Evolutionary conservation across 2,888 invertebrate species (phyloP).

Genomic region (Cephus rjabovi): DNA sequence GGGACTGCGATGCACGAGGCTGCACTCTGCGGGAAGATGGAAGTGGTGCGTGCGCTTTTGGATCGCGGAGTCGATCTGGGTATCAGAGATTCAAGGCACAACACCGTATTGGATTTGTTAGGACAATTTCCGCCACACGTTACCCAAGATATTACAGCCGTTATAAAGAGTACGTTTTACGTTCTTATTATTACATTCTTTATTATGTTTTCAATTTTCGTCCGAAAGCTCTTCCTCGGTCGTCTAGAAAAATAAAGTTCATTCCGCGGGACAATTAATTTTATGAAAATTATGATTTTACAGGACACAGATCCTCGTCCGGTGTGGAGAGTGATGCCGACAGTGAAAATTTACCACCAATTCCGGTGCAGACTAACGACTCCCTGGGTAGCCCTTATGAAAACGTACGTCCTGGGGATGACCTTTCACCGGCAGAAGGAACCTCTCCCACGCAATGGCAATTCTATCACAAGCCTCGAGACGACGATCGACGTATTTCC

Average conservation of each 20-base stretch:
- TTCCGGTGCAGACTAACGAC: slow-evolving; percentile 72
- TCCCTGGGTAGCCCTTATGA: slow-evolving; percentile 76
- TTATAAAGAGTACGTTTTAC: slow-evolving; percentile 79
- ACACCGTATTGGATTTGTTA: slow-evolving; percentile 88
- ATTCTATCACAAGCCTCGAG: slow-evolving; percentile 69
- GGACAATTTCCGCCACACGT: slow-evolving; percentile 90
- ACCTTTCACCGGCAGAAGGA: slow-evolving; percentile 68
- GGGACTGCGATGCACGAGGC: slow-evolving; percentile 96
- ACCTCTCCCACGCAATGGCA: slow-evolving; percentile 71
- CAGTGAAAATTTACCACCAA: slow-evolving; percentile 75
- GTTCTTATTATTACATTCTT: neutral
- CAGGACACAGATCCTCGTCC: slow-evolving; percentile 63
- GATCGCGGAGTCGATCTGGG: slow-evolving; percentile 85
- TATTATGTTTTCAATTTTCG: neutral
- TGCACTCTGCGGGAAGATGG: slow-evolving; percentile 89
- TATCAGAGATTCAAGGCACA: slow-evolving; percentile 82
- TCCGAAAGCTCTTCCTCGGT: neutral
- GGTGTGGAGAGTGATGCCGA: slow-evolving; percentile 71
- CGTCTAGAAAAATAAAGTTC: neutral
- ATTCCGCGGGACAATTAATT: neutral
- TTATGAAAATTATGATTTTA: neutral
- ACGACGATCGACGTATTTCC: slow-evolving; percentile 70
- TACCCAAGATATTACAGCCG: slow-evolving; percentile 85
- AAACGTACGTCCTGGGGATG: slow-evolving; percentile 72
- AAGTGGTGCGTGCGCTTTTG: slow-evolving; percentile 85